phyloP scores from a whole-genome alignment of 2,113 vertebrate species.

The Coregonus clupeaformis region DNA sequence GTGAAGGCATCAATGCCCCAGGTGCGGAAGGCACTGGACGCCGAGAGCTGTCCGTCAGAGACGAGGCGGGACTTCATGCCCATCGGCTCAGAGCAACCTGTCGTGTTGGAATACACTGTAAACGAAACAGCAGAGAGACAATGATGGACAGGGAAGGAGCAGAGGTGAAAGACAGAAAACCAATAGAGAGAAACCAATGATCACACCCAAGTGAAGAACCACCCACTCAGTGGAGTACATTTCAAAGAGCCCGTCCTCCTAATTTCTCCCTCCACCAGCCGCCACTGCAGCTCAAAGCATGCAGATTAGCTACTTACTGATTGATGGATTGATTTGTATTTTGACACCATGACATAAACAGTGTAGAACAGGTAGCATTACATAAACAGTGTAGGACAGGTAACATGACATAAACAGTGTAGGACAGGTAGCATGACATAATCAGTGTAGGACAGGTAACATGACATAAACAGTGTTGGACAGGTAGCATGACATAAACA shows the following conservation, averaged over 20 bases:
- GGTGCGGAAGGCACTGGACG: slow-evolving; percentile 87
- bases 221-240: background rate
- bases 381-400: too few relatives aligned
- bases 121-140: slow-evolving; percentile 51
- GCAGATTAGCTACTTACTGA: background rate
- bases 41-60: slow-evolving; percentile 83
- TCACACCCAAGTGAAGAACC: slow-evolving; percentile 33
- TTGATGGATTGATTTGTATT: background rate
- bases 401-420: too few relatives aligned
- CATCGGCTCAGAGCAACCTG: slow-evolving; percentile 89
- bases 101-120: slow-evolving; percentile 83
- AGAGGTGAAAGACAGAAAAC: background rate
- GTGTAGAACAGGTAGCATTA: too few relatives aligned
- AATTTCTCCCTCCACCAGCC: too few relatives aligned
- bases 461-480: too few relatives aligned
- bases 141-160: slow-evolving; percentile 22
- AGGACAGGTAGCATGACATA: too few relatives aligned
- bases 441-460: too few relatives aligned
- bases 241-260: too few relatives aligned
- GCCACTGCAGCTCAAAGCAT: background rate
- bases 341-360: background rate
- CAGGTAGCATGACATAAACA: too few relatives aligned
- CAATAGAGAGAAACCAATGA: slow-evolving; percentile 18
- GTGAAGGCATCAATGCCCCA: slow-evolving; percentile 89
- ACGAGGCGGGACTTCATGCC: slow-evolving; percentile 88